phyloP scores from a whole-genome alignment of 2,797 vertebrate genomes.

The Choloepus didactylus region DNA sequence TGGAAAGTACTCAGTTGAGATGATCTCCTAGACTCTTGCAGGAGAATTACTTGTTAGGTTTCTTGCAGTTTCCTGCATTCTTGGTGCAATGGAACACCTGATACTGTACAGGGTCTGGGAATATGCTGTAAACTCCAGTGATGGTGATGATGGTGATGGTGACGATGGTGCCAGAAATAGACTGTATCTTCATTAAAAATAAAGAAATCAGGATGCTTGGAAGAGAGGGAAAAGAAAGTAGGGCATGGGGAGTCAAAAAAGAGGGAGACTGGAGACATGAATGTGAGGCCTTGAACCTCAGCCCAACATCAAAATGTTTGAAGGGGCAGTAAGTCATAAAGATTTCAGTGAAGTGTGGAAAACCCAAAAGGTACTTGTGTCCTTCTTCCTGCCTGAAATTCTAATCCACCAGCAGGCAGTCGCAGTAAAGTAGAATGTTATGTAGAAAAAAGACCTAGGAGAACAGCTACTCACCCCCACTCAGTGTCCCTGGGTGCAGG shows the following conservation, averaged over 20 bases:
- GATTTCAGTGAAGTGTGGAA: background rate
- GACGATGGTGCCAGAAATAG: background rate
- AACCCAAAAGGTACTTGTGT: background rate
- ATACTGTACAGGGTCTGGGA: background rate
- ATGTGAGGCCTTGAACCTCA: background rate
- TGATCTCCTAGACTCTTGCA: background rate
- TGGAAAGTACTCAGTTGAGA: background rate
- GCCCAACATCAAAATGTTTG: background rate
- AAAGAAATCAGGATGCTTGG: background rate
- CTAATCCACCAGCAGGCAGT: background rate
- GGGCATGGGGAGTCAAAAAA: background rate
- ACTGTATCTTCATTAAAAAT: background rate
- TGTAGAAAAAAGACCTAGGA: background rate
- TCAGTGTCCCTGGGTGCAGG: background rate
- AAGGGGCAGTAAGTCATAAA: background rate
- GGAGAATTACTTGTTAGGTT: background rate
- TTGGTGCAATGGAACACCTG: background rate
- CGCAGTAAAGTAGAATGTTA: background rate
- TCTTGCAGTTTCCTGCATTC: background rate
- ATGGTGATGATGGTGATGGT: background rate
- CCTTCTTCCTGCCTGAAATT: background rate
- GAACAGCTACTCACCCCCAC: background rate
- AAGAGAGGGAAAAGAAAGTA: background rate
- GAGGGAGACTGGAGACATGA: background rate
- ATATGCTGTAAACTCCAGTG: background rate